phyloP scores from a whole-genome alignment of 2,888 invertebrate species.

The Caenorhabditis japonica region DNA sequence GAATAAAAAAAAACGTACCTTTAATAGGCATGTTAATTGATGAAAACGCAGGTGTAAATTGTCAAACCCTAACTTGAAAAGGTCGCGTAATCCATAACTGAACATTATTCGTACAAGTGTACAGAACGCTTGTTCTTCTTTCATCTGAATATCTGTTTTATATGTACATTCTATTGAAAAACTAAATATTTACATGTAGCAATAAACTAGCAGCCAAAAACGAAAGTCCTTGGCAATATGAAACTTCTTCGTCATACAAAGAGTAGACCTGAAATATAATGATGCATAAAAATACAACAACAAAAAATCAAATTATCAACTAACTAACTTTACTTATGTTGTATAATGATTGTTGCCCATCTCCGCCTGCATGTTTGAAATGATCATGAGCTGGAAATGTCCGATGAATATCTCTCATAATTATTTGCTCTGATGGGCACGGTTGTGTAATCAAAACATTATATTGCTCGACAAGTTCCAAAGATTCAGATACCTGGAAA shows the following conservation, averaged over 20 bases:
- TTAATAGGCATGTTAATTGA: constrained; percentile 92
- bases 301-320: too few species aligned
- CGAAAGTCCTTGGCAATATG: constrained; percentile 98
- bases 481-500: constrained; percentile 82
- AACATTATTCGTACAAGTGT: constrained; percentile 96
- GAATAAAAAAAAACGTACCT: constrained; percentile 79
- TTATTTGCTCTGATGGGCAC: constrained; percentile 93
- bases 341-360: constrained; percentile 94
- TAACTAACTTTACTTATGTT: constrained; percentile 87
- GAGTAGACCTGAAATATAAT: constrained; percentile 85
- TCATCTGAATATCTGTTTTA: constrained; percentile 85
- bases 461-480: constrained; percentile 90
- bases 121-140: constrained; percentile 98
- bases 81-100: constrained; percentile 91
- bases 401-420: constrained; percentile 94
- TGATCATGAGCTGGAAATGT: constrained; percentile 99
- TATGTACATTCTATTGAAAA: constrained; percentile 9
- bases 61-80: constrained; percentile 93
- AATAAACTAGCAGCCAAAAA: constrained; percentile 95
- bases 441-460: constrained; percentile 82
- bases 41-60: constrained; percentile 93
- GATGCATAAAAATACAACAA: too few species aligned
- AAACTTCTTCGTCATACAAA: constrained; percentile 95
- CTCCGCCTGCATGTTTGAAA: constrained; percentile 88
- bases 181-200: constrained; percentile 84